Conservation (phyloP, 2,113 vertebrate genomes). For the Xyliphius kryptos region DNA sequence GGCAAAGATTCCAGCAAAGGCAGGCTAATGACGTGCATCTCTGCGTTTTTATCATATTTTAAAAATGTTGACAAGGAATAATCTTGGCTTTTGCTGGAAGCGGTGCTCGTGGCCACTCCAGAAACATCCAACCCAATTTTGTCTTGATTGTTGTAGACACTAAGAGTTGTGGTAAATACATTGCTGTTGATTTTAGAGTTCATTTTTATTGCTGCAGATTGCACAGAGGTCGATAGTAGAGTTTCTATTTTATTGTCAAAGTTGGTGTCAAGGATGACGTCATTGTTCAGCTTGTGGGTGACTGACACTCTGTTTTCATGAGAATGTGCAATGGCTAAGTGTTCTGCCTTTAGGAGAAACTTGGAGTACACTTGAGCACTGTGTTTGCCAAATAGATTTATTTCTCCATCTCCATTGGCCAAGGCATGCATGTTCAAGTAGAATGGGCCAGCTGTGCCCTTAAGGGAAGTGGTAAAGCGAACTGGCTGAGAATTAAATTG, state of each 20-base stretch:
- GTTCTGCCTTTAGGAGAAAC: constrained; percentile 77
- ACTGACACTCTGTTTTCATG: constrained; percentile 81
- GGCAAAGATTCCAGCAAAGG: constrained; percentile 72
- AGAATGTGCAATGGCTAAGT: constrained; percentile 75
- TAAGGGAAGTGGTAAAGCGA: constrained; percentile 70
- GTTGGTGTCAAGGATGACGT: constrained; percentile 56
- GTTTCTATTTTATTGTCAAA: constrained; percentile 72
- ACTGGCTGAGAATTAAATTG: constrained; percentile 72
- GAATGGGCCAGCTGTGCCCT: constrained; percentile 72
- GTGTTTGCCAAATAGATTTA: constrained; percentile 73
- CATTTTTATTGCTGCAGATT: constrained; percentile 68
- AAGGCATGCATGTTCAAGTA: constrained; percentile 70
- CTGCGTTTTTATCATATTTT: constrained; percentile 86
- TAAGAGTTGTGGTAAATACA: constrained; percentile 70
- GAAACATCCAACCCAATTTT: constrained; percentile 69
- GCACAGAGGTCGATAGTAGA: constrained; percentile 74
- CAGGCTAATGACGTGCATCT: constrained; percentile 71
- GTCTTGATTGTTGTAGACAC: constrained; percentile 73
- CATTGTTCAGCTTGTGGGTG: constrained; percentile 59
- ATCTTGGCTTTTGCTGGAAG: constrained; percentile 72
- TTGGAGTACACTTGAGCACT: constrained; percentile 80
- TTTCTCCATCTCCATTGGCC: constrained; percentile 75
- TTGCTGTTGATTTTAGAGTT: constrained; percentile 79
- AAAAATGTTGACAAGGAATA: constrained; percentile 72
- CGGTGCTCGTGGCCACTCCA: constrained; percentile 51